phyloP scores from a whole-genome alignment of 1,140 invertebrate species.

The Anastrepha ludens region DNA sequence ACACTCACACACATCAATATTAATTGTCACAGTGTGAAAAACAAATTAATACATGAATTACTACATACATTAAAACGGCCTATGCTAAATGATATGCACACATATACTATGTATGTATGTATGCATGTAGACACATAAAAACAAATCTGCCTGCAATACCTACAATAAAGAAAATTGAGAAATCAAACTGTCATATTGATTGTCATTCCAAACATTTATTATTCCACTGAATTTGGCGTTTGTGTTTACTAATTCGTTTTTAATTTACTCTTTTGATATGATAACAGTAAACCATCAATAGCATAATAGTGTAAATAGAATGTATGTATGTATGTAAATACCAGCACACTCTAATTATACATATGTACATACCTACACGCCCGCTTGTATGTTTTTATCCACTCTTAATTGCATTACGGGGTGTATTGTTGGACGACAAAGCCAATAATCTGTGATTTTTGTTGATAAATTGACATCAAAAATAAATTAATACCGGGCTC shows the following conservation, averaged over 20 bases:
- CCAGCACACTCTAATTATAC: not conserved
- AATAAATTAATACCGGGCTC: slow-evolving; percentile 22
- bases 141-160: not conserved
- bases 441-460: slow-evolving; percentile 30
- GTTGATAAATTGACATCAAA: slow-evolving; percentile 46
- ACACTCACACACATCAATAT: too few relatives aligned
- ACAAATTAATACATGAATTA: not conserved
- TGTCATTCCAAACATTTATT: slow-evolving; percentile 38
- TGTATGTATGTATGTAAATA: not conserved
- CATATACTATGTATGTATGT: not conserved
- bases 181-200: slow-evolving; percentile 52
- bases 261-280: slow-evolving; percentile 49
- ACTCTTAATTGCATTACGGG: not conserved
- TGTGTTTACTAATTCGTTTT: slow-evolving; percentile 46
- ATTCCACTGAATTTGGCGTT: not conserved
- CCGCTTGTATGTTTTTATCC: not conserved
- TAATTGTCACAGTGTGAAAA: too few relatives aligned
- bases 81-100: not conserved
- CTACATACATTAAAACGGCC: not conserved
- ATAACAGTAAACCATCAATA: slow-evolving; percentile 23
- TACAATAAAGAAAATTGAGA: not conserved
- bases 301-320: not conserved
- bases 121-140: not conserved
- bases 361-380: not conserved
- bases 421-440: not conserved